Evolutionary conservation across 2,888 invertebrate genomes (phyloP).

Genomic region (Pachycephus smyrnensis): DNA sequence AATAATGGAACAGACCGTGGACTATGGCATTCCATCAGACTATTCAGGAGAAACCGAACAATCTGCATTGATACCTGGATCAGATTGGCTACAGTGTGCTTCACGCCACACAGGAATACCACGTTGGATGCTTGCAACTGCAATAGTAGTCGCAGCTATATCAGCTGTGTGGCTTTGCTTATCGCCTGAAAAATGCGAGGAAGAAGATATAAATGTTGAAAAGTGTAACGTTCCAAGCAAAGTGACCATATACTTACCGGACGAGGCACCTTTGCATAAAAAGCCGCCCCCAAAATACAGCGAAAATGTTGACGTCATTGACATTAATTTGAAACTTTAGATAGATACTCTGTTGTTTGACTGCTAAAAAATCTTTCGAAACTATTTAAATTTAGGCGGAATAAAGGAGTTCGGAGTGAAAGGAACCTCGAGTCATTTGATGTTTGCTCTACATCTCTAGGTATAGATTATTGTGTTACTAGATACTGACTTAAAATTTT

Average conservation of each 20-base stretch:
- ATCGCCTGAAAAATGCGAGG: constrained; percentile 40
- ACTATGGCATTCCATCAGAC: constrained; percentile 56
- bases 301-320: constrained; percentile 34
- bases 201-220: constrained; percentile 35
- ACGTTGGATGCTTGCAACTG: constrained; percentile 48
- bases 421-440: neutral
- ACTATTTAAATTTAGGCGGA: constrained; percentile 15
- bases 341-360: constrained; percentile 13
- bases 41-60: constrained; percentile 54
- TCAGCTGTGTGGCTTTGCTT: constrained; percentile 49
- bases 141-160: constrained; percentile 41
- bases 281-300: constrained; percentile 51
- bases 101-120: constrained; percentile 51
- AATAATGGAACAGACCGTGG: constrained; percentile 43
- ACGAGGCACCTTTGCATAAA: constrained; percentile 51
- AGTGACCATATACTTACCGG: constrained; percentile 47
- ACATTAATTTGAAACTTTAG: constrained; percentile 34
- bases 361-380: constrained; percentile 23
- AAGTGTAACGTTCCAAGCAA: constrained; percentile 29
- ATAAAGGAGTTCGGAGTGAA: neutral
- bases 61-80: constrained; percentile 45
- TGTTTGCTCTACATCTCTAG: neutral
- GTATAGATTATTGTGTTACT: neutral
- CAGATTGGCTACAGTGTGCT: constrained; percentile 52
- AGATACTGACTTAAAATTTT: neutral